phyloP scores from a whole-genome alignment of 2,888 invertebrate species.

The Timandra comae region DNA sequence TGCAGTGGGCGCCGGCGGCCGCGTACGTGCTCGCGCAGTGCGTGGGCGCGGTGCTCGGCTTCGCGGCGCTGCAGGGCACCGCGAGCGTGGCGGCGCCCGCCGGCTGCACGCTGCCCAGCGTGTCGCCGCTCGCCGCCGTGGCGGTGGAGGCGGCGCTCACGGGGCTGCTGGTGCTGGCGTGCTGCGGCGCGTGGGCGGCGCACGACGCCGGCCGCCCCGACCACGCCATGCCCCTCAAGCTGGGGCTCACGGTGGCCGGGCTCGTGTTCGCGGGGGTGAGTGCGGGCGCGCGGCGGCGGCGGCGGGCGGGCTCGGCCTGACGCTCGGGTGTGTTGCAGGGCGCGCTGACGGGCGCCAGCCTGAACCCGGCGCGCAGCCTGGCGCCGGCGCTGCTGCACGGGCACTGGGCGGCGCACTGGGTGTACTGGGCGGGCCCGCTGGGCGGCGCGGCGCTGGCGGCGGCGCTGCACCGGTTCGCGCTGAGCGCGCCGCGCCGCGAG shows the following conservation, averaged over 20 bases:
- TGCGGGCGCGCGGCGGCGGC: constrained; percentile 68
- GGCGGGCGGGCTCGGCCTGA: constrained; percentile 85
- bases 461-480: constrained; percentile 47
- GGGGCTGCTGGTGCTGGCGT: constrained; percentile 41
- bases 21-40: constrained; percentile 47
- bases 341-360: constrained; percentile 81
- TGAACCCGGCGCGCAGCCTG: constrained; percentile 84
- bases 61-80: constrained; percentile 36
- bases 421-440: constrained; percentile 70
- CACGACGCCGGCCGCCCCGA: constrained; percentile 41
- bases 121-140: constrained; percentile 16
- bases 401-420: constrained; percentile 81
- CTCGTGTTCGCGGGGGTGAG: constrained; percentile 57
- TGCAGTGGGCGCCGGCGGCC: constrained; percentile 44
- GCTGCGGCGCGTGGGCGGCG: constrained; percentile 47
- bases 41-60: constrained; percentile 45
- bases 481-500: constrained; percentile 58
- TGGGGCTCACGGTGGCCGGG: constrained; percentile 54
- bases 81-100: constrained; percentile 19
- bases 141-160: constrained; percentile 44
- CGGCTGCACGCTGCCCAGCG: constrained; percentile 14
- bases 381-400: constrained; percentile 83
- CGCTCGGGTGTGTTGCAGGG: constrained; percentile 75
- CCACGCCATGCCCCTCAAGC: constrained; percentile 47
- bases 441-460: constrained; percentile 46